A percentile compares a stretch with the other conserved stretches of the same genome.
phyloP scores from a whole-genome alignment of 2,113 vertebrate genomes.

The Sylvia atricapilla region DNA sequence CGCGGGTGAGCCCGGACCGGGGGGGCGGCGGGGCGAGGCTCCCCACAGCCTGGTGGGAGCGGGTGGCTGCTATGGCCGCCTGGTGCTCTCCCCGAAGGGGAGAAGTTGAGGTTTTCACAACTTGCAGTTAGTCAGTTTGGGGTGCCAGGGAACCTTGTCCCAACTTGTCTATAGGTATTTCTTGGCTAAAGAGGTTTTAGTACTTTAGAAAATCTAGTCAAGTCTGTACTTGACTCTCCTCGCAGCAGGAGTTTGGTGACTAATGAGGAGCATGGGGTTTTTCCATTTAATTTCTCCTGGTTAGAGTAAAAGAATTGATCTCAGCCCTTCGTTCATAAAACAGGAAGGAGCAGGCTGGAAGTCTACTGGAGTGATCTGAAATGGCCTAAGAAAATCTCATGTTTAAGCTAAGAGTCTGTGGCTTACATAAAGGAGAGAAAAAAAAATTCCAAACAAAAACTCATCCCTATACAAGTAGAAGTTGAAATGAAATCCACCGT shows the following conservation, averaged over 20 bases:
- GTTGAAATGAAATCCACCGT: background rate
- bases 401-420: background rate
- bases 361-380: background rate
- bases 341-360: constrained; percentile 39
- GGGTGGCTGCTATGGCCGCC: background rate
- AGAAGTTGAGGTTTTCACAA: background rate
- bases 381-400: background rate
- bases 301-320: background rate
- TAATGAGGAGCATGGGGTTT: background rate
- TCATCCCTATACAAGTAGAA: background rate
- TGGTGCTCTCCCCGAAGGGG: accelerated
- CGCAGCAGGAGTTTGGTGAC: background rate
- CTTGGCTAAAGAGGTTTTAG: constrained; percentile 1
- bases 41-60: no score
- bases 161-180: constrained; percentile 50
- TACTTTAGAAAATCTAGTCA: constrained; percentile 23
- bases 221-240: constrained; percentile 51
- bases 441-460: background rate
- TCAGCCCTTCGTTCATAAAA: constrained; percentile 20
- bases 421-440: background rate
- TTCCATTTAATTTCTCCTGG: constrained; percentile 5
- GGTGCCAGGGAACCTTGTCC: constrained; percentile 46
- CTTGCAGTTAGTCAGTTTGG: background rate
- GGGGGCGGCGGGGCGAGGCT: background rate
- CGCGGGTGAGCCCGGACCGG: background rate